Base-by-base conservation (phyloP, 2,797 vertebrate species). In the Melopsittacus undulatus region DNA sequence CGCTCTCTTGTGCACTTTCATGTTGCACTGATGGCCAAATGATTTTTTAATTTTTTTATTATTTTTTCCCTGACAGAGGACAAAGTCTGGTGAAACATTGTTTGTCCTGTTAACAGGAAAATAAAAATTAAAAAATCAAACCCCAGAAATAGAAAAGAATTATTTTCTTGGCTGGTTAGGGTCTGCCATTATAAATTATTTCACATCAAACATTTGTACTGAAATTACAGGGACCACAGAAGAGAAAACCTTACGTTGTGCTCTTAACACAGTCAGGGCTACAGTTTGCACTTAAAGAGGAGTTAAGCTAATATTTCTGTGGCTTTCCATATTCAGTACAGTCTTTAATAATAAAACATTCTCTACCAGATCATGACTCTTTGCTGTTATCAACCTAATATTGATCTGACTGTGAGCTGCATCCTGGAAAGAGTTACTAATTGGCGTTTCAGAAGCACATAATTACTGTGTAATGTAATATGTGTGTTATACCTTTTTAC, bases 391-490 rank as follows among this genome's bases (percentile, higher is more conserved):
- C 63, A 90, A 40, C 61, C 74, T 43, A 48, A 43, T 97, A 96
- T 95, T 78, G 93, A 82, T 90, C 76, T 68, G 86, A 36, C 91
- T 90, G 48, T 9, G 10, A 90, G 93, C 80, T 91, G 83, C 85
- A 90, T 95, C 49, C 81, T 72, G 67, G 80, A 59, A 87, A 26
- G 63, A 78, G 70, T 91, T 94, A 89, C 91, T 95, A 96, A 96
- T 57, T 93, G 95, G 83, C 17, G 62, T 96, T 95, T 93, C 80
- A 96, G 84, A 91, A 83, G 73, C 75, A 70, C 43, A 49, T 95
- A 89, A 93, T 96, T 94, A 94, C 86, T 90, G 36, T 83, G 91
- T 90, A 95, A 95, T 95, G 89, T 79, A 95, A 96, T 95, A 95
- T 82, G 86, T 87, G 82, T 82, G 67, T 94, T 93, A 72, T 54